Base-by-base conservation (phyloP, 1,140 invertebrate species). In the Pogonomyrmex californicus region DNA sequence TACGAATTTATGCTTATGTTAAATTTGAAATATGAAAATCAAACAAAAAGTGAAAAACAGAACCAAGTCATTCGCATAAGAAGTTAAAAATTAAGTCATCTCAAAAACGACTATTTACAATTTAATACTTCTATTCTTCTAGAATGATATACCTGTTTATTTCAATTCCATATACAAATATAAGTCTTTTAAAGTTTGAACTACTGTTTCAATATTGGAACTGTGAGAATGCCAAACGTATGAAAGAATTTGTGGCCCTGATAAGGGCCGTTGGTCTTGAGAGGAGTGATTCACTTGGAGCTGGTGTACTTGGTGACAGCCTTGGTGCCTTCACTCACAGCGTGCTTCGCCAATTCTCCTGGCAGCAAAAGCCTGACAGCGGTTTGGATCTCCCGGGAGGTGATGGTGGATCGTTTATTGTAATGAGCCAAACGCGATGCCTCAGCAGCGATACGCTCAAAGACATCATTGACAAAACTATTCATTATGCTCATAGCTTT, bases 401-500 rank as follows among this genome's bases (percentile, higher is more conserved):
- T 93, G 58, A 96, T 89, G 0, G 94, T 95, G 0, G 95, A 96
- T 73, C 95, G 94, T 92, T 97, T 97, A 71, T 96, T 96, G 89
- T 97, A 96, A 12, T 96, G 94, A 4, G 96, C 94, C 78, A 97
- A 87, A 77, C 95, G 85, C 0, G 92, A 93, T 49, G 95, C 95
- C 91, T 97, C 97, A 7, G 94, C 94, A 4, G 97, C 96, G 75
- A 97, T 97, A 60, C 96, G 95, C 87, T 97, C 96, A 77, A 97
- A 95, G 86, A 96, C 95, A 89, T 96, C 95, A 81, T 96, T 96
- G 23, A 96, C 96, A 82, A 97, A 97, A 78, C 96, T 96, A 86
- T 97, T 97, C 96, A 97, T 97, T 62, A 97, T 97, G 66, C 95
- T 92, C 96, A 97, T 97, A 5, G 96, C 96, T 89, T 96, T 96